Evolutionary conservation across 2,888 invertebrate genomes (phyloP), one percentile per base, ranked within the genome.

Genomic region (Galerucella calmariensis): DNA sequence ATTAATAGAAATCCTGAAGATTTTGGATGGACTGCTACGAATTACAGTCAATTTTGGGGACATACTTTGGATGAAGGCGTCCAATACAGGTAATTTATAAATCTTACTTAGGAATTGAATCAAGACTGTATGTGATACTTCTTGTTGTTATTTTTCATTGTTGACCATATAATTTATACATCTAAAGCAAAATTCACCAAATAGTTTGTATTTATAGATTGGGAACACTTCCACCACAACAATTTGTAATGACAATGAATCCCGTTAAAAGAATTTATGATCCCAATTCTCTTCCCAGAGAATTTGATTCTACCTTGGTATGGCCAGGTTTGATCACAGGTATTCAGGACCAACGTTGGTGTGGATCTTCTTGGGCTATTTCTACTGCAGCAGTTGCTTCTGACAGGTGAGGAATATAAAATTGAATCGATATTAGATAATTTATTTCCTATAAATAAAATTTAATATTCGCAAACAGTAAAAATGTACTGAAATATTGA

Each of bases 331-430:
- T 90, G 81, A 93, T 97, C 68, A 91, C 94, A 0, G 91, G 90
- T 0, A 87, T 94, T 5, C 89, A 90, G 5, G 94, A 94, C 87
- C 94, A 94, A 87, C 92, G 92, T 77, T 92, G 92, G 92, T 89
- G 98, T 85, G 97, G 95, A 0, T 92, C 97, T 0, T 97, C 97
- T 2, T 98, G 98, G 98, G 97, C 97, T 0, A 90, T 98, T 41
- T 94, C 96, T 0, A 94, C 97, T 0, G 93, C 94, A 12, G 91
- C 92, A 14, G 93, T 96, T 56, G 94, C 94, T 71, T 93, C 94
- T 67, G 95, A 95, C 87, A 91, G 95, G 88, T 91, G 90, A 78
- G 48, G 46, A 41, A 88, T 4, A 35, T 67, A 14, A 24, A 2
- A 12, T 12, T 46, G 4, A 1, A n/a, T 16, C 2, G 9, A 46